Conservation (phyloP, 1,140 invertebrate genomes). For the Microvelia longipes region DNA sequence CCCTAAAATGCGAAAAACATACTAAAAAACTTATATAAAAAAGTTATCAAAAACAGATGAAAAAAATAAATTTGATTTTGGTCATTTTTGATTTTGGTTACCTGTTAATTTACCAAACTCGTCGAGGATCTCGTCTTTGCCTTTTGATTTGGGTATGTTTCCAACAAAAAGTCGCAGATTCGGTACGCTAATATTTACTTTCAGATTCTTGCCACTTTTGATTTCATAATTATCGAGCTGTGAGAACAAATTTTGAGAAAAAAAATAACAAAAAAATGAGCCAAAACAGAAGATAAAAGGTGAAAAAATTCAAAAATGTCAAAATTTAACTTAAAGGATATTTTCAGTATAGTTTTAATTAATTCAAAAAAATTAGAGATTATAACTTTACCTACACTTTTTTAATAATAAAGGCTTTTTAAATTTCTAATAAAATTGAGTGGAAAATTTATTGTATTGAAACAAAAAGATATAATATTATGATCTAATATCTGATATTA, state of each 20-base stretch:
- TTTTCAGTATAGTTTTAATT: no score
- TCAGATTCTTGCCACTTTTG: slow-evolving; percentile 94
- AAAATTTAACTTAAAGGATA: neutral
- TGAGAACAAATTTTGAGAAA: slow-evolving; percentile 33
- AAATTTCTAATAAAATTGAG: no score
- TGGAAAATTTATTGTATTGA: no score
- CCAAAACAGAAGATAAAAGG: slow-evolving; percentile 1
- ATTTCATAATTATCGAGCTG: slow-evolving; percentile 99
- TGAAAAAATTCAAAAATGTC: neutral
- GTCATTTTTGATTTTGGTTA: slow-evolving; percentile 79
- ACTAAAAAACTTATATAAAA: no score
- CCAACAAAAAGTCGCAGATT: slow-evolving; percentile 99
- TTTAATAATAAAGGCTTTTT: no score
- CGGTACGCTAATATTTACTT: slow-evolving; percentile 99
- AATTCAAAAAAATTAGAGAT: no score
- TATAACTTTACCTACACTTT: no score
- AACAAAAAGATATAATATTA: no score
- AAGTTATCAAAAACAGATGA: no score
- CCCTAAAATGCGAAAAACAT: no score
- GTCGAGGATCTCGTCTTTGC: slow-evolving; percentile 99
- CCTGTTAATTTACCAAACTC: slow-evolving; percentile 99
- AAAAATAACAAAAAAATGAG: slow-evolving; percentile 3
- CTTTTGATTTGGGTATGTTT: slow-evolving; percentile 99
- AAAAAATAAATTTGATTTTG: no score
- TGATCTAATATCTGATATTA: no score